Evolutionary conservation across 2,888 invertebrate species (phyloP).

Genomic region (Iphiclides podalirius): DNA sequence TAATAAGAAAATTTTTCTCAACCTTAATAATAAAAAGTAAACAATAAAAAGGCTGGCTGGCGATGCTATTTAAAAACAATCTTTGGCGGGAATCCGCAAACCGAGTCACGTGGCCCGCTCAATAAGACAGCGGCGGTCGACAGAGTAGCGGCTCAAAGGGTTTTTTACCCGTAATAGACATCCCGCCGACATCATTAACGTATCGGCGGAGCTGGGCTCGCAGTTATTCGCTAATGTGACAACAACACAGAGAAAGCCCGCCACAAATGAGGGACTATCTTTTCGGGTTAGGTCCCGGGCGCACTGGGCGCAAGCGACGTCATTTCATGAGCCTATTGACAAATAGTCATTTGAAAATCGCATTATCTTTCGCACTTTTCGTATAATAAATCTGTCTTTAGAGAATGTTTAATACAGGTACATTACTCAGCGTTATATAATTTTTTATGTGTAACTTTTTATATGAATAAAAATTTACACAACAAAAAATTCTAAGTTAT

Average conservation of each 20-base stretch:
- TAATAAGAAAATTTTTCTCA: no score
- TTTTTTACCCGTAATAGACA: conserved; percentile 69
- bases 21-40: no score
- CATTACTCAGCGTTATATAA: no score
- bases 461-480: no score
- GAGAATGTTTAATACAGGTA: no score
- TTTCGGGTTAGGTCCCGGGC: conserved; percentile 54
- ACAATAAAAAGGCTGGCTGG: neutral
- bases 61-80: conserved; percentile 11
- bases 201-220: conserved; percentile 64
- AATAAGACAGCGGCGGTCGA: conserved; percentile 22
- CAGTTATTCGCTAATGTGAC: conserved; percentile 80
- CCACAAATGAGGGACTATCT: conserved; percentile 74
- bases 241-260: conserved; percentile 74
- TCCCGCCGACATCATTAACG: conserved; percentile 75
- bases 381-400: no score
- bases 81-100: conserved; percentile 15
- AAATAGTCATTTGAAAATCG: neutral
- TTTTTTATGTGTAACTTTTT: no score
- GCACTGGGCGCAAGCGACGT: conserved; percentile 33
- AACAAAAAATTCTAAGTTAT: no score
- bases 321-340: neutral
- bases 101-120: conserved; percentile 26
- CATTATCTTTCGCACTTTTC: no score
- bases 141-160: conserved; percentile 54